Base-by-base conservation (phyloP, 2,888 invertebrate species). In the Eristalinus sepulchralis region DNA sequence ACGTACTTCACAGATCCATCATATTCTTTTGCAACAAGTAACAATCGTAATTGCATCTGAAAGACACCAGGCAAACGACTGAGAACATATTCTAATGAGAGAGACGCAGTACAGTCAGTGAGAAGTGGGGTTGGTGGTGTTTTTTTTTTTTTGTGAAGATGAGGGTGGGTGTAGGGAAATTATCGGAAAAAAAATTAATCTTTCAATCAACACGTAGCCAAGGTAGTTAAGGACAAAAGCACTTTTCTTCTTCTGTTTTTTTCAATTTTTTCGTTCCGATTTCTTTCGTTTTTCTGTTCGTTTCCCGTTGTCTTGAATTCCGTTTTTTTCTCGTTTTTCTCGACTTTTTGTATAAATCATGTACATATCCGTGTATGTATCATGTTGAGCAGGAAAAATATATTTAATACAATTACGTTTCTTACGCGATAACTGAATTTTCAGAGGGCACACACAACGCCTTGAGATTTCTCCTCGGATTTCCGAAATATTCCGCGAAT, bases 121-220 rank as follows among this genome's bases (percentile, higher is more conserved):
- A n/a, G n/a, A n/a, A n/a, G n/a, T n/a, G n/a, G n/a, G n/a, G n/a
- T 27, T 27, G 27, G 27, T 27, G 27, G 27, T 27, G 27, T 2
- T 27, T 27, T 27, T 27, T 2, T 27, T 27, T 27, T 27, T 27
- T 27, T 2, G 27, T 27, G 5, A 27, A 13, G 34, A 60, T 10
- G 31, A 9, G 17, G 11, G 39, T 17, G 24, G 34, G 20, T 1
- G 10, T 8, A 34, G 20, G 36, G 36, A 57, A 70, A 57, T 57
- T 71, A 20, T 70, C 34, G 27, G 57, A 53, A 64, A 68, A 57
- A 60, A 77, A 67, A 59, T 39, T 34, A 68, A 33, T 47, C 13
- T 85, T 85, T 22, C 78, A 83, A 86, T 86, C 86, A 86, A 86
- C 86, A 86, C 86, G 86, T 86, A 86, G 86, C 71, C 62, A 27